Conservation (phyloP, 2,113 vertebrate species). For the Eptesicus fuscus region DNA sequence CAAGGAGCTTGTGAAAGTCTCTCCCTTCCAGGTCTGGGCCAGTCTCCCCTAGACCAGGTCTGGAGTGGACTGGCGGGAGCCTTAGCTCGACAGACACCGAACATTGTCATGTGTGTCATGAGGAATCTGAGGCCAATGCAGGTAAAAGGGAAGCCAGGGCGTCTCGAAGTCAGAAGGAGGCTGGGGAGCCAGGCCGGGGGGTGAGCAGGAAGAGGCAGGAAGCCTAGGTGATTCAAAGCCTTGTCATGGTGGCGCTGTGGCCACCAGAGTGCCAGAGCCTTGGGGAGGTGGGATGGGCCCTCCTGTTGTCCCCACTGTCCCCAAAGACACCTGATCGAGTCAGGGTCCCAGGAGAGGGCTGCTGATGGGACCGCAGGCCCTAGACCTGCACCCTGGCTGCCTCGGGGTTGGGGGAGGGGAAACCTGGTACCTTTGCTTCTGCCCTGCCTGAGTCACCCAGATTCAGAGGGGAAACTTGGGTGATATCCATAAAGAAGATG, state of each 20-base stretch:
- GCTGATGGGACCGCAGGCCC: background rate
- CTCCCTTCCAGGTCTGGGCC: background rate
- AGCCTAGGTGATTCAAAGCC: background rate
- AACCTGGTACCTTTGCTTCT: background rate
- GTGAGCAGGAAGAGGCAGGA: background rate
- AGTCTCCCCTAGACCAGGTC: background rate
- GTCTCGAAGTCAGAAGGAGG: background rate
- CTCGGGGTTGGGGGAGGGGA: background rate
- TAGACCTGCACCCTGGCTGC: no score
- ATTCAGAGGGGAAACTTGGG: background rate
- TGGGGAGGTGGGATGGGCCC: background rate
- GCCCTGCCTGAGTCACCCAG: background rate
- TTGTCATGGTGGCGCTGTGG: no score
- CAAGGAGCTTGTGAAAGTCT: background rate
- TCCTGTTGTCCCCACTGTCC: background rate
- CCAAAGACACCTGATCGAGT: background rate
- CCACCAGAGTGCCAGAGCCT: background rate
- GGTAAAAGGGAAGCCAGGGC: background rate
- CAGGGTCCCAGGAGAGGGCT: background rate
- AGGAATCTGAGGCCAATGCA: background rate
- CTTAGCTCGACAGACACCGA: background rate
- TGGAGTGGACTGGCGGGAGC: background rate
- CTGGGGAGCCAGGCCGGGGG: background rate
- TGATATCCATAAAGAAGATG: background rate
- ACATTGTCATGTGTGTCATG: background rate